Conservation (phyloP, 2,888 invertebrate genomes). For the Rotaria macrura region DNA sequence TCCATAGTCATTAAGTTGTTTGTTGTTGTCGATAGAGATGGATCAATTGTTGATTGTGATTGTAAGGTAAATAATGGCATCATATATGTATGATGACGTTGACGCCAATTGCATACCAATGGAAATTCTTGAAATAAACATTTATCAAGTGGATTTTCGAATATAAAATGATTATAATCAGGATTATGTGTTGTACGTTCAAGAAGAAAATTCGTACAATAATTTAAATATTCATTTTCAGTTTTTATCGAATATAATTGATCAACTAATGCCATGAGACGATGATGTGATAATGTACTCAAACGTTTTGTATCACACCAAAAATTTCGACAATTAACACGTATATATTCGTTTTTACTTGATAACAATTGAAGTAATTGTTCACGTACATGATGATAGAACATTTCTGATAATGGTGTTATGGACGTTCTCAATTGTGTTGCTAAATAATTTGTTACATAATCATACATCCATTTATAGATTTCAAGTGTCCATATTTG, state of each 20-base stretch:
- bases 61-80: slow-evolving; percentile 58
- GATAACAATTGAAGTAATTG: neutral
- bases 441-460: neutral
- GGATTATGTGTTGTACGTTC: slow-evolving; percentile 54
- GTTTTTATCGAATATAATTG: slow-evolving; percentile 55
- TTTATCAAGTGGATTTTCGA: slow-evolving; percentile 56
- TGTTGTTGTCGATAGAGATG: too few species aligned
- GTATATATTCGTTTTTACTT: slow-evolving; percentile 2
- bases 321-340: slow-evolving; percentile 17
- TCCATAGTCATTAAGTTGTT: neutral
- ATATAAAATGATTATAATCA: slow-evolving; percentile 56
- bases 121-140: slow-evolving; percentile 53
- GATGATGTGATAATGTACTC: slow-evolving; percentile 41
- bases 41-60: slow-evolving; percentile 47
- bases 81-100: slow-evolving; percentile 54
- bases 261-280: slow-evolving; percentile 55
- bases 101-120: slow-evolving; percentile 54
- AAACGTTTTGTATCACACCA: slow-evolving; percentile 3
- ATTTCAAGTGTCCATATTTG: slow-evolving; percentile 18
- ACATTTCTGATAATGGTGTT: neutral
- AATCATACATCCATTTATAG: slow-evolving; percentile 14
- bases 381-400: neutral
- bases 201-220: slow-evolving; percentile 56
- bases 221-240: slow-evolving; percentile 57
- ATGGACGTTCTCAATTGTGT: neutral